phyloP scores from a whole-genome alignment of 2,113 vertebrate species.

The Tricholaema leucomelas region DNA sequence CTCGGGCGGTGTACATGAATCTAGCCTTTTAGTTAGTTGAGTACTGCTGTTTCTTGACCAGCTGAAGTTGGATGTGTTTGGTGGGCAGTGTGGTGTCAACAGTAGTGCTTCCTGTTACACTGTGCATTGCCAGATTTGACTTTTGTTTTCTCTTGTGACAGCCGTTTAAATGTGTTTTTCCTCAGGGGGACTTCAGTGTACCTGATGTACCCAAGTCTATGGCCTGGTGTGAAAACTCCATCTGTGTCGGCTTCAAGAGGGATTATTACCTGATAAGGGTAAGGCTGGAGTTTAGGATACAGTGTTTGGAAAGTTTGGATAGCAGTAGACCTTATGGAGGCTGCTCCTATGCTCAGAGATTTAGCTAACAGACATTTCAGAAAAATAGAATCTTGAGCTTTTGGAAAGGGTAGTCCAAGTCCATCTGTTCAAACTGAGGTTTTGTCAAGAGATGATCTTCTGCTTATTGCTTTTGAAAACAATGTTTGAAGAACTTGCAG shows the following conservation, averaged over 20 bases:
- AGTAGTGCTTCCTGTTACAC: background rate
- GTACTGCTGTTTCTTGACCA: background rate
- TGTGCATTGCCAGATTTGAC: background rate
- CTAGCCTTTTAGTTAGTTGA: background rate
- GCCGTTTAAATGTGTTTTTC: background rate
- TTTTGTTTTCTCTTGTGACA: background rate
- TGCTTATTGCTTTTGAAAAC: background rate
- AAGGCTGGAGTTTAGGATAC: constrained; percentile 8
- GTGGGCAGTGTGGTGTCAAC: accelerated
- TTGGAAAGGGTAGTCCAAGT: background rate
- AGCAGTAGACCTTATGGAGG: background rate
- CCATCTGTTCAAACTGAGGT: background rate
- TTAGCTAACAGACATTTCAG: background rate
- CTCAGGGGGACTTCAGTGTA: constrained; percentile 90
- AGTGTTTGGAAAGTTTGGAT: background rate
- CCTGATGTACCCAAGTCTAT: constrained; percentile 98
- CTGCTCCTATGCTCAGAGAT: background rate
- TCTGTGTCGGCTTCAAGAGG: constrained; percentile 97
- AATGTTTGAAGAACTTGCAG: background rate
- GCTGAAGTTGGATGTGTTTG: background rate
- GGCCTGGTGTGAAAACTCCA: constrained; percentile 98
- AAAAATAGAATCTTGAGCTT: background rate
- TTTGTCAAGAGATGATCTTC: background rate
- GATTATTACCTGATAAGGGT: constrained; percentile 98
- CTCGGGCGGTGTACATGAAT: background rate